These are phyloP conservation scores for Vidua macroura DNA, from an alignment of 2,113 vertebrate species.

Conservation along the genomic window DNA sequence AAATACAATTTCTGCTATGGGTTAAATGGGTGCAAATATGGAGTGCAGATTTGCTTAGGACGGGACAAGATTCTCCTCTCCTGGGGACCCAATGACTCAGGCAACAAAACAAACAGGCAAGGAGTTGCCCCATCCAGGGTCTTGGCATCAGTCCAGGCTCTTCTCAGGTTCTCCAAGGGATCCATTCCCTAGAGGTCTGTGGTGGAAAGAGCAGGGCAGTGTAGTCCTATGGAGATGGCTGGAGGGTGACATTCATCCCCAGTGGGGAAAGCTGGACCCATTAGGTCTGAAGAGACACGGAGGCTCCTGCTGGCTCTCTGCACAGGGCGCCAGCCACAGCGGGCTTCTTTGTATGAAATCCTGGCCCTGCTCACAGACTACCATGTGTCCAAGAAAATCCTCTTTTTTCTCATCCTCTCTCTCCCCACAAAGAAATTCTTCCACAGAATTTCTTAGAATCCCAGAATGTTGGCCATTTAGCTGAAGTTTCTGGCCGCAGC, in stretches of 20 bases:
- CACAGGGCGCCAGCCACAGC: not conserved
- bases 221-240: not conserved
- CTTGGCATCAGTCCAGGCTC: not conserved
- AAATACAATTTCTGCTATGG: not conserved
- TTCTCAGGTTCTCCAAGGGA: not conserved
- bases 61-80: not conserved
- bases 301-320: not conserved
- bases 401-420: constrained; percentile 36
- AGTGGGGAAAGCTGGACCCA: not conserved
- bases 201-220: not conserved
- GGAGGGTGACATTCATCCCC: not conserved
- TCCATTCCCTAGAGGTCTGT: not conserved
- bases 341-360: constrained; percentile 13
- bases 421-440: constrained; percentile 49
- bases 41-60: not conserved
- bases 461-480: constrained; percentile 34
- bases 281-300: not conserved
- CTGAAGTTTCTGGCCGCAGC: constrained; percentile 22
- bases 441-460: constrained; percentile 60
- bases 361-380: not conserved
- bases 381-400: constrained; percentile 56
- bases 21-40: not conserved
- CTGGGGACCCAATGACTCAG: not conserved
- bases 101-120: not conserved
- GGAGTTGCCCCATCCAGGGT: not conserved